phyloP scores from a whole-genome alignment of 2,113 vertebrate species.

The Nymphicus hollandicus region DNA sequence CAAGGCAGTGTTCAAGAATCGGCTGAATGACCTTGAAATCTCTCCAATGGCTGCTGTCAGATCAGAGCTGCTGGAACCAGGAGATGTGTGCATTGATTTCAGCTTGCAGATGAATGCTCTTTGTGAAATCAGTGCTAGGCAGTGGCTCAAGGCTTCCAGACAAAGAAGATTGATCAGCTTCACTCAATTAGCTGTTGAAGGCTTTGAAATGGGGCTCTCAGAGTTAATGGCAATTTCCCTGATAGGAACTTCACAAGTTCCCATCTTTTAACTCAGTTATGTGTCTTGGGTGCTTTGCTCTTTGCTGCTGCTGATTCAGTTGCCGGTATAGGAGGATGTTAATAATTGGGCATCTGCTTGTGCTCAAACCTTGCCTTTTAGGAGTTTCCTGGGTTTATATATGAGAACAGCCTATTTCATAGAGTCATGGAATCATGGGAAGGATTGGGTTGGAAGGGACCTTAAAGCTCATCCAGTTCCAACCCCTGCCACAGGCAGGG shows the following conservation, averaged over 20 bases:
- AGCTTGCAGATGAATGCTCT: background rate
- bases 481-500: background rate
- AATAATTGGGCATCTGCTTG: background rate
- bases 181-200: background rate
- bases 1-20: background rate
- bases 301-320: background rate
- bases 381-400: background rate
- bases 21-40: background rate
- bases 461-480: background rate
- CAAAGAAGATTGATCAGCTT: background rate
- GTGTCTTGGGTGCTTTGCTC: background rate
- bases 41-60: background rate
- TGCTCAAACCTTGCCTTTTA: background rate
- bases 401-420: background rate
- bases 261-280: fast-evolving
- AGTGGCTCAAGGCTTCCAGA: background rate
- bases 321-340: background rate
- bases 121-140: background rate
- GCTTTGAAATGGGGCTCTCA: background rate
- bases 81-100: background rate
- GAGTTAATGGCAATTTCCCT: fast-evolving
- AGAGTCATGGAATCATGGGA: background rate
- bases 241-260: background rate
- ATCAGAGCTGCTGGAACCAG: background rate
- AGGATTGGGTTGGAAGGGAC: background rate